Conservation (phyloP, 2,113 vertebrate species). For the Pseudorhombus dupliciocellatus region DNA sequence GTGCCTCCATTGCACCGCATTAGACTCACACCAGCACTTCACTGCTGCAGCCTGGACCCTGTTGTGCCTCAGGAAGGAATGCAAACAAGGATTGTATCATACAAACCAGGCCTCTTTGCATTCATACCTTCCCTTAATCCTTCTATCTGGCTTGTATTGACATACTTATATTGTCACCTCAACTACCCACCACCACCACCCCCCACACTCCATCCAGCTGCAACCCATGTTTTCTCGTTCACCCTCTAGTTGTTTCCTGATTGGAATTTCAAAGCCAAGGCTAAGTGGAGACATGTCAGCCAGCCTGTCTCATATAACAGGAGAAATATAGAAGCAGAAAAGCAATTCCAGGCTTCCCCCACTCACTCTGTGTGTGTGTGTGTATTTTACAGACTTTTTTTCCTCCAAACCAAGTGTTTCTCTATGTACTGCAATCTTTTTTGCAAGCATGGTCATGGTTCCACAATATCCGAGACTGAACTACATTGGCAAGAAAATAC, state of each 20-base stretch:
- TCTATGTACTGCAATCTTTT: not conserved
- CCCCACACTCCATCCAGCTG: not conserved
- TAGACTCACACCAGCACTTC: not conserved
- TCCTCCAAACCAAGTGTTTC: not conserved
- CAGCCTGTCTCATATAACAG: constrained; percentile 3
- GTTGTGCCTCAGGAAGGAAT: not conserved
- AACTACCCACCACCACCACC: not conserved
- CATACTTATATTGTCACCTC: constrained; percentile 1
- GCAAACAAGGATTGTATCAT: not conserved
- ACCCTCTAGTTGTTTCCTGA: constrained; percentile 42
- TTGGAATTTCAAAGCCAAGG: constrained; percentile 37
- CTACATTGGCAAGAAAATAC: not conserved
- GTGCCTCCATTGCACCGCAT: not conserved
- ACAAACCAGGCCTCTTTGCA: not conserved
- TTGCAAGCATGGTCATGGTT: not conserved
- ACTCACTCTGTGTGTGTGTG: not conserved
- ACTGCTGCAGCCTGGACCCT: not conserved
- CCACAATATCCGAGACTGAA: not conserved
- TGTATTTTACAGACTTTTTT: not conserved
- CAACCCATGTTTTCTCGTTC: constrained; percentile 15
- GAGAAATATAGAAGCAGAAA: constrained; percentile 27
- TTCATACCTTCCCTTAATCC: constrained; percentile 3
- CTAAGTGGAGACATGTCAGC: constrained; percentile 29
- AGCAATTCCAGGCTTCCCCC: constrained; percentile 25
- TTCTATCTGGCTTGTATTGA: not conserved